Evolutionary conservation across 2,113 vertebrate genomes (phyloP), one percentile per base, ranked within the genome.

Genomic region (Lampris megalopsis): DNA sequence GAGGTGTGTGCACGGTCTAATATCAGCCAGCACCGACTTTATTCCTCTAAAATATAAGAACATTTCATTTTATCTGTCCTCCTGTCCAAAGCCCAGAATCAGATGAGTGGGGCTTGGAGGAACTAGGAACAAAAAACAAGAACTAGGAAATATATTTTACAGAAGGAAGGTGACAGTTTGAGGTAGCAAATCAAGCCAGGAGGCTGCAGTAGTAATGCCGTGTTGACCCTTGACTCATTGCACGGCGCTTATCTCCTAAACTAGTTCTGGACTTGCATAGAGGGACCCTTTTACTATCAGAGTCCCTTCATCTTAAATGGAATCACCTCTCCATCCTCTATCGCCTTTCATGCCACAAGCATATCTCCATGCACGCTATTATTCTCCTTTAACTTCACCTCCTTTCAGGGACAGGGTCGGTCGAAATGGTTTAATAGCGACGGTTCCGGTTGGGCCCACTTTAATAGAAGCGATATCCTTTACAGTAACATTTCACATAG

Each of bases 31-130:
- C 37, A 24, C 10, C 37, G 40, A 35, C 36, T 59, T 8, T 3
- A 43, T 68, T 83, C 77, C 7, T 35, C 63, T 1, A 40, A 69
- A 37, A 73, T 59, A 63, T 68, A 61, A 50, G 70, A 41, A 35
- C 57, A 4, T 50, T 73, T 37, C 10, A 43, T 63, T 24, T 54
- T 45, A 79, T 73, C 35, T 82, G 75, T 41, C 79, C 63, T 67
- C 58, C 13, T 63, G 38, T 45, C 8, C 43, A 66, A 70, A 63
- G 58, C 24, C 63, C 35, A 61, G 2, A 62, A 9, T 45, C 6
- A 68, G 67, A 63, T 68, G 36, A 36, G 6, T 40, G 13, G 63
- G 54, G 53, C 13, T 13, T 54, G 13, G 49, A 4, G 61, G 54
- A 40, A 64, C 2, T 41, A 65, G 48, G 54, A 65, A 3, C 10